These are phyloP conservation scores for Mactra quadrangularis DNA, from an alignment of 1,140 invertebrate species.

Conservation along the genomic window DNA sequence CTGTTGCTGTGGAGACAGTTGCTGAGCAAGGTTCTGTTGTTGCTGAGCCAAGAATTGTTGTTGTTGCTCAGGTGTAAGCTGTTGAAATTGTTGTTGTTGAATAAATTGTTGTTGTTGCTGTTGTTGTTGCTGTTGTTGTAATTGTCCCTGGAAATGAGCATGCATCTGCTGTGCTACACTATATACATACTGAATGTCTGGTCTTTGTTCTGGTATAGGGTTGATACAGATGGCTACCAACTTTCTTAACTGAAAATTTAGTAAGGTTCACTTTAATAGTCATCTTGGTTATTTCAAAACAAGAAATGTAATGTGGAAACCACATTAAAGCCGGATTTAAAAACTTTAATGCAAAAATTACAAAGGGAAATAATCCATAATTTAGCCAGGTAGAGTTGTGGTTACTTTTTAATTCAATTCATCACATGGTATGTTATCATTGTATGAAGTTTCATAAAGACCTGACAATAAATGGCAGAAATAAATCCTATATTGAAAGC, in stretches of 20 bases:
- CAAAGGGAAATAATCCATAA: no score
- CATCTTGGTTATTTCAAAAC: no score
- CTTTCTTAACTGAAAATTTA: constrained; percentile 85
- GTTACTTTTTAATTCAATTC: no score
- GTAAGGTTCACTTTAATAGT: no score
- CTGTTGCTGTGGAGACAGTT: constrained; percentile 65
- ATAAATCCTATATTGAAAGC: no score
- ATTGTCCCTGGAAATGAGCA: constrained; percentile 62
- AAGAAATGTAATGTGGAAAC: no score
- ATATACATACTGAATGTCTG: constrained; percentile 86
- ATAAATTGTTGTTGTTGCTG: constrained; percentile 58
- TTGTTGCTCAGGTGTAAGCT: constrained; percentile 57
- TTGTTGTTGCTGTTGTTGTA: constrained; percentile 52
- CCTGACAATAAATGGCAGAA: no score
- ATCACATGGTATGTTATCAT: no score
- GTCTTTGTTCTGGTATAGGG: constrained; percentile 86
- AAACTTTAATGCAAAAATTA: no score
- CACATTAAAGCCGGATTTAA: no score
- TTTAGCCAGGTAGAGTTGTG: no score
- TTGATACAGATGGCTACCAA: constrained; percentile 87
- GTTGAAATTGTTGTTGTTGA: constrained; percentile 65
- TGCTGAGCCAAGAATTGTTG: constrained; percentile 41
- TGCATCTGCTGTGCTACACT: constrained; percentile 83
- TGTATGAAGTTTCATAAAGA: no score
- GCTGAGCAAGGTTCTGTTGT: constrained; percentile 60